Evolutionary conservation across 1,140 invertebrate genomes (phyloP), one percentile per base, ranked within the genome.

Genomic region (Drosophila suzukii): DNA sequence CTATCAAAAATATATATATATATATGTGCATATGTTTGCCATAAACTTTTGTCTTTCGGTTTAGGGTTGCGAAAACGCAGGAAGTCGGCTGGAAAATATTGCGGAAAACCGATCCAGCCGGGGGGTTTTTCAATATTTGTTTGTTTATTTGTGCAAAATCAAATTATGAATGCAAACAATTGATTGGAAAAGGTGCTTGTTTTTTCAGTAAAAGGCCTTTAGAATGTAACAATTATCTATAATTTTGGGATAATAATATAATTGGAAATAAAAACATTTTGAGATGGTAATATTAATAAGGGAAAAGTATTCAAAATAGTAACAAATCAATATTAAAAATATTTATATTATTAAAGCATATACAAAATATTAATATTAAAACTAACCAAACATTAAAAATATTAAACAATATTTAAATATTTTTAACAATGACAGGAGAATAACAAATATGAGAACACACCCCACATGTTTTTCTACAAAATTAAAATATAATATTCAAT

Each of bases 1-100:
- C 70, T 86, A 79, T 86, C 70, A 78, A 76, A 86, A 76, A 73
- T 78, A 58, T 61, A 73, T 70, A 73, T 78, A 58, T 61, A 73
- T 70, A 60, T 32, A 50, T 7, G n/a, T 70, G 27, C 27, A 27
- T 30, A 11, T 60, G 43, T 61, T 11, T 56, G 54, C 60, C 50
- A 75, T 46, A 63, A 82, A n/a, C 49, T 50, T 50, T 50, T 30
- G 49, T 50, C 27, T 49, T 30, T 49, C 46, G 6, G 20, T 8
- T 49, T 49, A 4, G 46, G 24, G 49, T 32, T 34, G 49, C 27
- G n/a, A 50, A 50, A 32, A 59, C 8, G 39, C 20, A 27, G 54
- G n/a, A 17, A 36, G 15, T 43, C 50, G 51, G 39, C 34, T 15
- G 15, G 57, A 53, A 27, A 44, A 41, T 46, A 46, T 24, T 20